Conservation (phyloP, 2,113 vertebrate species). For the Oreochromis niloticus region DNA sequence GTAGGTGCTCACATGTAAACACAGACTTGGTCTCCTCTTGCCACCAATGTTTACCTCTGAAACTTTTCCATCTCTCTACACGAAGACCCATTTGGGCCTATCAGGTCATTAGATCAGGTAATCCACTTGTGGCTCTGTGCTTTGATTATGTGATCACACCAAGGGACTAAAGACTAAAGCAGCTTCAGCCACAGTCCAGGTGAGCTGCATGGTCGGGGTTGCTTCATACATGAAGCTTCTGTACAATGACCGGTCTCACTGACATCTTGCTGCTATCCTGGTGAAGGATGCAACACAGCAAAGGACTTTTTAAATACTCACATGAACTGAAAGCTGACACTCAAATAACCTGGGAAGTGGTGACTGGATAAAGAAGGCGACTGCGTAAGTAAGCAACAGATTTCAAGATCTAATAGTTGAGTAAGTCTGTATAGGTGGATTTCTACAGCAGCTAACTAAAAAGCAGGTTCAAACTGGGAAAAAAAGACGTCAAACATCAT, state of each 20-base stretch:
- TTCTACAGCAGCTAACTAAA: background rate
- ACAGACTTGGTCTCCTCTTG: background rate
- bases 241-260: background rate
- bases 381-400: slow-evolving; percentile 34
- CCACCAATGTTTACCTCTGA: background rate
- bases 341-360: slow-evolving; percentile 16
- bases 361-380: slow-evolving; percentile 29
- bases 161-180: slow-evolving; percentile 29
- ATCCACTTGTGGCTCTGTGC: slow-evolving; percentile 63
- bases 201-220: background rate
- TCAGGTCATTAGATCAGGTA: slow-evolving; percentile 71
- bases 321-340: background rate
- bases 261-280: background rate
- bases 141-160: slow-evolving; percentile 49
- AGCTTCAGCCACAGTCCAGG: background rate
- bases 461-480: background rate
- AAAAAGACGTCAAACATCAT: background rate
- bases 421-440: background rate
- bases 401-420: background rate
- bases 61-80: background rate
- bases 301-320: slow-evolving; percentile 16
- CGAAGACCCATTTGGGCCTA: slow-evolving; percentile 47
- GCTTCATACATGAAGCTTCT: background rate
- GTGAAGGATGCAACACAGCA: slow-evolving; percentile 41
- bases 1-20: background rate